Base-by-base conservation (phyloP, 1,140 invertebrate genomes). In the Nebria ingens region DNA sequence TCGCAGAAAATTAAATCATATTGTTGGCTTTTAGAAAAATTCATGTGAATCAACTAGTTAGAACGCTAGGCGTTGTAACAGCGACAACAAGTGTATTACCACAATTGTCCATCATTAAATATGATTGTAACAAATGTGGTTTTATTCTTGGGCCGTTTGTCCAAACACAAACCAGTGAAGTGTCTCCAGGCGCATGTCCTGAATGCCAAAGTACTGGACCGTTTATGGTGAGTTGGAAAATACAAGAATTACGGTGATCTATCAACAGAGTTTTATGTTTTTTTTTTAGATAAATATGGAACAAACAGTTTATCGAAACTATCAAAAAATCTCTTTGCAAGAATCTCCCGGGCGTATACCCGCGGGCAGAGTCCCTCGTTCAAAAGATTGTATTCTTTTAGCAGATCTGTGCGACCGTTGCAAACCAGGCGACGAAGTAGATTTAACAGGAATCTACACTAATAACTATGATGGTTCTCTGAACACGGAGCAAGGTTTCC, bases 391-490 rank as follows among this genome's bases (percentile, higher is more conserved):
- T 51, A 93, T 99, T 62, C 71, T 99, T 45, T 66, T 98, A 1
- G 90, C 93, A 0, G 97, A 99, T 76, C 75, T 99, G 0, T 98
- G 95, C 62, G 96, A 99, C 73, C 78, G 87, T 3, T 97, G 93
- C 67, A 98, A 98, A 72, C 97, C 97, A 1, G 97, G 97, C 0
- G 97, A 99, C 74, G 97, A 99, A 76, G 85, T 99, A 56, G 96
- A 93, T 69, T 76, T 93, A 2, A 92, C 89, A 2, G 96, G 93
- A 9, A 88, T 98, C 51, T 99, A 99, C 67, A 94, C 92, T 1
- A 98, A 98, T 68, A 96, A 89, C 68, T 99, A 98, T 69, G 96
- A 99, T 75, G 93, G 94, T 1, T 96, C 95, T 1, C 75, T 99
- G 17, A 99, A 99, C 68, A 93, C 91, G n/a, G 87, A 89, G 69